Conservation (phyloP, 2,888 invertebrate genomes). For the Helobdella robusta region DNA sequence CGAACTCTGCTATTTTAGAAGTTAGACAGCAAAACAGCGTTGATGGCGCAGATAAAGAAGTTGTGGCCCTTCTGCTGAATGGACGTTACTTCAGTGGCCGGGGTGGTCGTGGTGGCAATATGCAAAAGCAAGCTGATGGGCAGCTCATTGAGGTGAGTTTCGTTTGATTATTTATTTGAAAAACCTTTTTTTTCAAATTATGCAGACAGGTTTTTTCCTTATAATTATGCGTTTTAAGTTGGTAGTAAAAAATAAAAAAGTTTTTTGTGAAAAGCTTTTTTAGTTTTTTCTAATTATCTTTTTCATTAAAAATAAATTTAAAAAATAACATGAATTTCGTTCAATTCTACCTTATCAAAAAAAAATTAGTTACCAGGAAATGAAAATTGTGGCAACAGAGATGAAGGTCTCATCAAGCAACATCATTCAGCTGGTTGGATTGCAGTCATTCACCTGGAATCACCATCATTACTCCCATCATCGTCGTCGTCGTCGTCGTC, state of each 20-base stretch:
- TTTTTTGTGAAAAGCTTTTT: too few species aligned
- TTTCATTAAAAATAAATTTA: neutral
- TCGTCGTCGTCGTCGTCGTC: neutral
- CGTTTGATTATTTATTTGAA: too few species aligned
- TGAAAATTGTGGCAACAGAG: neutral
- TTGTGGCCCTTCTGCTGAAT: conserved; percentile 10
- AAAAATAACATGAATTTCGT: neutral
- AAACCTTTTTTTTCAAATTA: too few species aligned
- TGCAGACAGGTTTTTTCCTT: too few species aligned
- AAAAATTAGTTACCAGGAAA: conserved; percentile 4
- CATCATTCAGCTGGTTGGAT: conserved; percentile 1
- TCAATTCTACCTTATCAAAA: too few species aligned
- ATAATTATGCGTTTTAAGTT: too few species aligned
- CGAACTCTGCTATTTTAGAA: conserved; percentile 1
- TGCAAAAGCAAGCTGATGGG: too few species aligned
- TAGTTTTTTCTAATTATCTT: neutral
- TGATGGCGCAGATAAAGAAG: conserved; percentile 1
- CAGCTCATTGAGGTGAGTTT: neutral
- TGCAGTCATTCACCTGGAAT: neutral
- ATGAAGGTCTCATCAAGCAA: conserved; percentile 2
- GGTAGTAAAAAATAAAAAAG: too few species aligned
- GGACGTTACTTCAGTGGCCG: too few species aligned
- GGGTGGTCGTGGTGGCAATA: too few species aligned
- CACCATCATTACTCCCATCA: neutral
- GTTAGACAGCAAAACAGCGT: conserved; percentile 7